Percentiles rank a stretch among this genome's conserved stretches.
These are phyloP conservation scores for Nymphicus hollandicus DNA, from an alignment of 2,113 vertebrate species.

Conservation along the genomic window DNA sequence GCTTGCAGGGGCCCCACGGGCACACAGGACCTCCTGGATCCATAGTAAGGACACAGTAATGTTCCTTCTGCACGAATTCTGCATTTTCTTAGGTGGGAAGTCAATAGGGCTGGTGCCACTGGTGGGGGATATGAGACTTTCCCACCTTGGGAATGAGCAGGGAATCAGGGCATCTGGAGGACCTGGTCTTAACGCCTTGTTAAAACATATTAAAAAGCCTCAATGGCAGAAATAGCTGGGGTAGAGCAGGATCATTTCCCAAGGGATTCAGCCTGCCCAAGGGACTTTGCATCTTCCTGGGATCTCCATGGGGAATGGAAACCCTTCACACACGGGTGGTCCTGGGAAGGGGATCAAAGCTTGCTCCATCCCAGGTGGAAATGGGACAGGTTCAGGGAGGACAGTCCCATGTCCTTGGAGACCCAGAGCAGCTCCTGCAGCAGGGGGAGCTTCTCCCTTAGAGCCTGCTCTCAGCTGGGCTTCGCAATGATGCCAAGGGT, in stretches of 20 bases:
- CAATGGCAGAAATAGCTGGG: not conserved
- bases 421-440: not conserved
- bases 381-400: not conserved
- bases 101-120: not conserved
- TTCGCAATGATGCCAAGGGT: not conserved
- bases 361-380: not conserved
- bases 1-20: constrained; percentile 75
- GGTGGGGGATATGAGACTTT: not conserved
- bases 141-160: not conserved
- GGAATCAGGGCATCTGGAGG: not conserved
- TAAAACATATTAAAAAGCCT: not conserved
- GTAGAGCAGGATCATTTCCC: not conserved
- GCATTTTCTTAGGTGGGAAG: not conserved
- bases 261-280: not conserved
- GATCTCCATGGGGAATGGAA: not conserved
- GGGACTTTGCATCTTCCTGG: not conserved
- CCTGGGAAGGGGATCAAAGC: not conserved
- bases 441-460: not conserved
- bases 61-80: not conserved
- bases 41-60: constrained; percentile 59
- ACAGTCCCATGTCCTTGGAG: not conserved
- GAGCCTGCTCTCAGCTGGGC: not conserved
- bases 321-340: not conserved
- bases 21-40: constrained; percentile 73
- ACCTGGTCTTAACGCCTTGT: not conserved